Evolutionary conservation across 35 echinoderm and acorn worm species (phyloP).

Genomic region (Apostichopus californicus): DNA sequence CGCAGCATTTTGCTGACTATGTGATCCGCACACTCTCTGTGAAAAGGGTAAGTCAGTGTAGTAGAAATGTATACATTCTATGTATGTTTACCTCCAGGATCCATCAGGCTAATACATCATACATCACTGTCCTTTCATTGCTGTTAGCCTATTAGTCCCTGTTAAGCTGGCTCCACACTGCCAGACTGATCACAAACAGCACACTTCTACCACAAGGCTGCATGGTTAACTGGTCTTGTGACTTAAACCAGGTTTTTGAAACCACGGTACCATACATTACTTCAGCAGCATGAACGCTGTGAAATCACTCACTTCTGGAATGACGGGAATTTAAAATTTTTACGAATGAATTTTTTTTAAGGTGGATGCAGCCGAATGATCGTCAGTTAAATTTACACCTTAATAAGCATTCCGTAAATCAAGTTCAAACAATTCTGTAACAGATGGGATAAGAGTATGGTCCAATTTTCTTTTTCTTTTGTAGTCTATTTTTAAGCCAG

Average conservation of each 20-base stretch:
- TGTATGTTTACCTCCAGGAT: background rate
- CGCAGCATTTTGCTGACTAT: background rate
- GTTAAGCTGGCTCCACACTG: background rate
- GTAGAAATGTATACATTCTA: background rate
- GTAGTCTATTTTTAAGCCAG: too few species aligned
- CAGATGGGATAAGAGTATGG: too few species aligned
- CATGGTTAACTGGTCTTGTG: background rate
- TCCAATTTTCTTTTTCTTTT: too few species aligned
- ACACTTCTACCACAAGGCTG: background rate
- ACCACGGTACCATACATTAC: too few species aligned
- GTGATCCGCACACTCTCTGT: background rate
- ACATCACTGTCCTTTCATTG: background rate
- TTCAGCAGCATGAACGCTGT: too few species aligned
- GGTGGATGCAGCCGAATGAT: too few species aligned
- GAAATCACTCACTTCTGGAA: too few species aligned
- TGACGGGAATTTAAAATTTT: too few species aligned
- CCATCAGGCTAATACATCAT: background rate
- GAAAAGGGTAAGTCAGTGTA: background rate
- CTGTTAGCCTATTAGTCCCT: background rate
- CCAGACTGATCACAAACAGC: background rate
- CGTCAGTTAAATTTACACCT: too few species aligned
- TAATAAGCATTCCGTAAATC: too few species aligned
- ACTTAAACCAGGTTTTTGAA: background rate
- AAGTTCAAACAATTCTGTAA: too few species aligned
- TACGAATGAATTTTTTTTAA: too few species aligned